A percentile compares a stretch with the other conserved stretches of the same genome.
Conservation (phyloP, 2,888 invertebrate genomes). For the Crioceris asparagi region DNA sequence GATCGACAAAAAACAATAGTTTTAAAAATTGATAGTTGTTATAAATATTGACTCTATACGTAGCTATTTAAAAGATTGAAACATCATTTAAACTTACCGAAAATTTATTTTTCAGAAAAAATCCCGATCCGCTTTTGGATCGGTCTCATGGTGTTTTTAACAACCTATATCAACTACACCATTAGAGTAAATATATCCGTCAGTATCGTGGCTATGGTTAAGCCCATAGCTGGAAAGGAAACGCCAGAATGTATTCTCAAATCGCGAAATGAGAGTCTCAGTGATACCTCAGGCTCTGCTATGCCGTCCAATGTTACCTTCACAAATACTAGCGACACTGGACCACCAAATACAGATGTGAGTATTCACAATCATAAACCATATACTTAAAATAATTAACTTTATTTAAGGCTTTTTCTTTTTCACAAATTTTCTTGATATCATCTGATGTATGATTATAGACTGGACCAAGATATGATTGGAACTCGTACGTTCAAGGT, state of each 20-base stretch:
- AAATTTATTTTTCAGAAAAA: slow-evolving; percentile 7
- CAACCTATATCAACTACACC: slow-evolving; percentile 60
- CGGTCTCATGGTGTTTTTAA: slow-evolving; percentile 58
- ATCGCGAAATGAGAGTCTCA: too few relatives aligned
- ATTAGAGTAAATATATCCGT: slow-evolving; percentile 61
- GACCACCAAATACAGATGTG: background rate
- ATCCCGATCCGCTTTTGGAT: slow-evolving; percentile 32
- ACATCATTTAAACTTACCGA: too few relatives aligned
- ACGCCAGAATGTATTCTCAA: slow-evolving; percentile 21
- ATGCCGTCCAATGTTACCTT: background rate
- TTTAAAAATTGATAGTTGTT: too few relatives aligned
- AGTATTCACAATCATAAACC: background rate
- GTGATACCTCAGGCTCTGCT: too few relatives aligned
- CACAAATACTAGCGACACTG: background rate
- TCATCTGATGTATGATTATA: slow-evolving; percentile 11
- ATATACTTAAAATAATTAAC: background rate
- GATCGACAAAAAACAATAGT: too few relatives aligned
- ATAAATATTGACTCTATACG: too few relatives aligned
- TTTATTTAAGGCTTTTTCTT: background rate
- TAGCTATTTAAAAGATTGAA: too few relatives aligned
- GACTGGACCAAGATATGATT: slow-evolving; percentile 24
- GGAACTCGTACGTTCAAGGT: slow-evolving; percentile 24
- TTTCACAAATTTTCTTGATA: background rate
- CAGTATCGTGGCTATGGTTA: slow-evolving; percentile 52
- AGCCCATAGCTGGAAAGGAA: slow-evolving; percentile 30